These are phyloP conservation scores for Drosophila arizonae DNA, from an alignment of 1,140 invertebrate species.

Conservation along the genomic window DNA sequence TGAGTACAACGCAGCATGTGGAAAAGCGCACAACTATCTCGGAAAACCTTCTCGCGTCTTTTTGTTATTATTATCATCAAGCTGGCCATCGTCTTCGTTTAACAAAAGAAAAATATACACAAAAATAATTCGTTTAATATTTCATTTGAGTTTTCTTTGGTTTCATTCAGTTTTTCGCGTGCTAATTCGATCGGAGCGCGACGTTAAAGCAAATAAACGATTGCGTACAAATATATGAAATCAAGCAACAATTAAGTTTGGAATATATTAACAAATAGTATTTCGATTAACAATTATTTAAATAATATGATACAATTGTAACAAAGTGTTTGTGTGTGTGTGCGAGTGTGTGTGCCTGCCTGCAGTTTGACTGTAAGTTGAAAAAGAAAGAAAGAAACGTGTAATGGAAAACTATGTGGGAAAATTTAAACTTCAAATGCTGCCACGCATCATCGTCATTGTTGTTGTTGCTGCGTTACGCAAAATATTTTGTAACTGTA, in stretches of 20 bases:
- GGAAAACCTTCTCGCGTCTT: conserved; percentile 45
- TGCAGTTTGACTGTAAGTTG: conserved; percentile 1
- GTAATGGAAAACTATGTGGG: conserved; percentile 8
- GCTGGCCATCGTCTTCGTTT: conserved; percentile 17
- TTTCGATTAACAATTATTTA: too few relatives aligned
- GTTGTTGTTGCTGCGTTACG: conserved; percentile 25
- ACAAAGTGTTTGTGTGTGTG: conserved; percentile 1
- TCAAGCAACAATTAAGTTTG: conserved; percentile 25
- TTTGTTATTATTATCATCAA: conserved; percentile 46
- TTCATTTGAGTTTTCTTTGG: conserved; percentile 1
- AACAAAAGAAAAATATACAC: not conserved
- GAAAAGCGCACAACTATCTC: conserved; percentile 70
- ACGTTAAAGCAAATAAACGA: not conserved
- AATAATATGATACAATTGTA: conserved; percentile 25
- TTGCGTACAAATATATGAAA: not conserved
- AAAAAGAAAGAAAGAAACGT: conserved; percentile 1
- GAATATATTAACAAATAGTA: not conserved
- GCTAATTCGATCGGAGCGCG: not conserved
- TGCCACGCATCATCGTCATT: not conserved
- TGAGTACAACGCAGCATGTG: conserved; percentile 76
- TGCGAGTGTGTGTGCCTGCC: not conserved
- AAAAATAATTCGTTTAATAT: not conserved
- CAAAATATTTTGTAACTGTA: conserved; percentile 51
- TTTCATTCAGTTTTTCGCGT: not conserved
- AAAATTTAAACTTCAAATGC: conserved; percentile 16